Conservation (phyloP, 2,797 vertebrate genomes). For the Argentina silus region DNA sequence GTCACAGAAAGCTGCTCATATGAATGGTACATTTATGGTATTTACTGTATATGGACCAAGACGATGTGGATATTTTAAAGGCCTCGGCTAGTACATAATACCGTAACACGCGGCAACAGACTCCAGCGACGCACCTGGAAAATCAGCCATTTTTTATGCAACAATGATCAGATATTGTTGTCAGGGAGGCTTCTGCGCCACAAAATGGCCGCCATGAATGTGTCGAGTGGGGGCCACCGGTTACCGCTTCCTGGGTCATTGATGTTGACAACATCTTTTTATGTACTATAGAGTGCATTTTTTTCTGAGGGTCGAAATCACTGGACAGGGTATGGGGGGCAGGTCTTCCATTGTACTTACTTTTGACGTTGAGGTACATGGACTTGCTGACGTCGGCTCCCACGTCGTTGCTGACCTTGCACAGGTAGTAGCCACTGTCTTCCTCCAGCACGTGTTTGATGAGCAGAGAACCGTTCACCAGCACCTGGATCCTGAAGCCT, state of each 20-base stretch:
- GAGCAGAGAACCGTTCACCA: slow-evolving; percentile 92
- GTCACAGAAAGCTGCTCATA: background rate
- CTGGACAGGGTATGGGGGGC: background rate
- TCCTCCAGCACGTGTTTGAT: slow-evolving; percentile 98
- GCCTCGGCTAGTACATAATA: background rate
- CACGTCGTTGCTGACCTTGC: slow-evolving; percentile 99
- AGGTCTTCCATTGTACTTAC: slow-evolving; percentile 72
- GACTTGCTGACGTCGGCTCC: slow-evolving; percentile 99
- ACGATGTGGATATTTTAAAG: too few relatives aligned
- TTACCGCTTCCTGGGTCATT: background rate
- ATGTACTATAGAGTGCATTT: too few relatives aligned
- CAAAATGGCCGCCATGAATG: background rate
- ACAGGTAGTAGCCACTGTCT: slow-evolving; percentile 99
- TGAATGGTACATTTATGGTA: too few relatives aligned
- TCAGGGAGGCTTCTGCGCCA: background rate
- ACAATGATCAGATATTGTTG: background rate
- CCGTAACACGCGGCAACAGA: background rate
- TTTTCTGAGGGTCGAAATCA: background rate
- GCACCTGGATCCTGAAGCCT: slow-evolving; percentile 90
- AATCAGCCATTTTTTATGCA: background rate
- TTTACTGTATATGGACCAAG: background rate
- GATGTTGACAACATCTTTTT: background rate
- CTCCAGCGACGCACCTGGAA: background rate
- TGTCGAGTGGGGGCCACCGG: background rate
- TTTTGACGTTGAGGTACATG: slow-evolving; percentile 99